Conservation (phyloP, 1,140 invertebrate species). For the Dysdera silvatica region DNA sequence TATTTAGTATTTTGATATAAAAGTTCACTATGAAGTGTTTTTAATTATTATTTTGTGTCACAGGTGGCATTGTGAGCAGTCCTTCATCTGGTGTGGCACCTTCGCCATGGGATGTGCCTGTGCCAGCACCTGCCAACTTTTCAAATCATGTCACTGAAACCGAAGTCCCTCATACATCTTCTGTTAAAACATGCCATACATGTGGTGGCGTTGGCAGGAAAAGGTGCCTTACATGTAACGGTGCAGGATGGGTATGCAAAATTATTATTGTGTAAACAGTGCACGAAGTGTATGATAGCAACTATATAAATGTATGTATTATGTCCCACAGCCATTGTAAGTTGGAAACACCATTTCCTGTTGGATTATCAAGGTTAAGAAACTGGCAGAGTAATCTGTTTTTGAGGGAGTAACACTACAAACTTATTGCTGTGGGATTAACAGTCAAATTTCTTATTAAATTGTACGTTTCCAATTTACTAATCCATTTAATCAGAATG, state of each 20-base stretch:
- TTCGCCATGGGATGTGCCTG: constrained; percentile 52
- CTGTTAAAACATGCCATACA: constrained; percentile 51
- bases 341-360: no score
- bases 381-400: no score
- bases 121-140: constrained; percentile 45
- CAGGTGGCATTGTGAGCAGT: constrained; percentile 48
- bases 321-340: no score
- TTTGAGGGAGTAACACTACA: no score
- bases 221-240: constrained; percentile 49
- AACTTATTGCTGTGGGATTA: no score
- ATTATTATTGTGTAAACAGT: no score
- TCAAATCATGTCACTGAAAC: constrained; percentile 45
- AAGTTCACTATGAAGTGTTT: not conserved
- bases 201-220: constrained; percentile 49
- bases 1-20: not conserved
- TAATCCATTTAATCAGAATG: no score
- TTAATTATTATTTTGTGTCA: not conserved
- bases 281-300: no score
- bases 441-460: no score
- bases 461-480: no score
- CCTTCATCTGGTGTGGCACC: constrained; percentile 48
- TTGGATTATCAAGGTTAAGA: no score
- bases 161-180: constrained; percentile 53
- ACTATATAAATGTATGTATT: no score
- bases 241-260: constrained; percentile 51